Percentiles rank a stretch among this genome's conserved stretches.
Evolutionary conservation across 2,888 invertebrate genomes (phyloP).

Genomic region (Neoascia interrupta): DNA sequence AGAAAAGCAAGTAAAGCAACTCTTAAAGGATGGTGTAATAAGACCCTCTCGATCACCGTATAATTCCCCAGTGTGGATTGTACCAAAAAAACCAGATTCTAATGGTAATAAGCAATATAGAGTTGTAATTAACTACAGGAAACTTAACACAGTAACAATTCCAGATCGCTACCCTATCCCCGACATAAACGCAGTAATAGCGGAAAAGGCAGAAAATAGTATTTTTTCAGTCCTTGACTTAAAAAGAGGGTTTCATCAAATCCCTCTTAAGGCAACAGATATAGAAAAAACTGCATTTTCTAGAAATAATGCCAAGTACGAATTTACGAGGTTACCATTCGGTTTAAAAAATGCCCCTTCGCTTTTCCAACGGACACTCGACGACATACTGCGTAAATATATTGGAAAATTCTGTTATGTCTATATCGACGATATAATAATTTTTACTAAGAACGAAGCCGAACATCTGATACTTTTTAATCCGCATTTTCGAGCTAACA

Average conservation of each 20-base stretch:
- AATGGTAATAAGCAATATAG: slow-evolving; percentile 4
- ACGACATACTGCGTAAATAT: slow-evolving; percentile 33
- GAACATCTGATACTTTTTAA: too few relatives aligned
- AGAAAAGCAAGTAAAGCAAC: slow-evolving; percentile 26
- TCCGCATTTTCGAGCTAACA: slow-evolving; percentile 10
- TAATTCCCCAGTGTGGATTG: slow-evolving; percentile 55
- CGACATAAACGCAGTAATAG: slow-evolving; percentile 18
- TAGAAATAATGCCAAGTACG: slow-evolving; percentile 49
- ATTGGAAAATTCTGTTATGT: too few relatives aligned
- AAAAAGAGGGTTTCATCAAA: too few relatives aligned
- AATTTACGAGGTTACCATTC: slow-evolving; percentile 51
- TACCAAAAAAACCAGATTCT: slow-evolving; percentile 25
- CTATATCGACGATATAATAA: slow-evolving; percentile 51
- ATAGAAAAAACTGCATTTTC: slow-evolving; percentile 54
- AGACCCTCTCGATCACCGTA: slow-evolving; percentile 45
- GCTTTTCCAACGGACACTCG: slow-evolving; percentile 46
- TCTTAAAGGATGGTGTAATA: slow-evolving; percentile 37
- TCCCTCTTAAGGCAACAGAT: slow-evolving; percentile 43
- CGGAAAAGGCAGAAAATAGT: slow-evolving; percentile 2
- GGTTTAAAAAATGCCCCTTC: slow-evolving; percentile 54
- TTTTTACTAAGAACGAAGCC: too few relatives aligned
- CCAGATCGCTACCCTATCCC: slow-evolving; percentile 36
- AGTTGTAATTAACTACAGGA: slow-evolving; percentile 22
- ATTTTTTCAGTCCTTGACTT: slow-evolving; percentile 12
- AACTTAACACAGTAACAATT: slow-evolving; percentile 26